Conservation (phyloP, 2,797 vertebrate genomes). For the Euthynnus affinis region DNA sequence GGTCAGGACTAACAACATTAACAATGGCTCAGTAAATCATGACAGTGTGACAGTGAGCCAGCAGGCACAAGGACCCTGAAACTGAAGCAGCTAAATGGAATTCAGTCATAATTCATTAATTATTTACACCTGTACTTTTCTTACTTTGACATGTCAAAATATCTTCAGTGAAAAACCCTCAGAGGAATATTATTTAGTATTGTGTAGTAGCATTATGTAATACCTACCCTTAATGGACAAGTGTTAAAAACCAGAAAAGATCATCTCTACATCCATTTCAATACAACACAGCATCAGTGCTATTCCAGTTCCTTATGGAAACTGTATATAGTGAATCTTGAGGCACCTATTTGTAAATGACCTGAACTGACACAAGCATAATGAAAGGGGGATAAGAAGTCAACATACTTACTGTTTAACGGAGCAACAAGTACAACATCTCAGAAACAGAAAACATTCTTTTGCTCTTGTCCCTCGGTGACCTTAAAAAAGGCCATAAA, state of each 20-base stretch:
- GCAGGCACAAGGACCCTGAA: no score
- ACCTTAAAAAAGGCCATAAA: not conserved
- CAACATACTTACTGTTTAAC: not conserved
- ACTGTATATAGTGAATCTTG: not conserved
- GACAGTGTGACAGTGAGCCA: no score
- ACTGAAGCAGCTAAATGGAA: no score
- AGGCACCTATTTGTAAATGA: not conserved
- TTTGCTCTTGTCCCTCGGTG: not conserved
- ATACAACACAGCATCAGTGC: not conserved
- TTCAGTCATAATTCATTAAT: no score
- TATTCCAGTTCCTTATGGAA: not conserved
- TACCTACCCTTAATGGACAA: not conserved
- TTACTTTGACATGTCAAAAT: no score
- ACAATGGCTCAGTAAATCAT: no score
- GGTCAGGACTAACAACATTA: no score
- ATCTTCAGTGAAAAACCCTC: no score
- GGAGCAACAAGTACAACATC: not conserved
- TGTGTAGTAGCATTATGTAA: not conserved
- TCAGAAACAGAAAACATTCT: not conserved
- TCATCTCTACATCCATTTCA: not conserved
- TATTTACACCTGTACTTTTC: no score
- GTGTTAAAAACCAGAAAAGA: slow-evolving; percentile 17
- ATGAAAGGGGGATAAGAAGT: not conserved
- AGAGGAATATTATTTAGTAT: not conserved
- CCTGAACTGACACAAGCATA: not conserved